A percentile compares a stretch with the other conserved stretches of the same genome.
These are phyloP conservation scores for Aix galericulata DNA, from an alignment of 2,113 vertebrate genomes.

Conservation along the genomic window DNA sequence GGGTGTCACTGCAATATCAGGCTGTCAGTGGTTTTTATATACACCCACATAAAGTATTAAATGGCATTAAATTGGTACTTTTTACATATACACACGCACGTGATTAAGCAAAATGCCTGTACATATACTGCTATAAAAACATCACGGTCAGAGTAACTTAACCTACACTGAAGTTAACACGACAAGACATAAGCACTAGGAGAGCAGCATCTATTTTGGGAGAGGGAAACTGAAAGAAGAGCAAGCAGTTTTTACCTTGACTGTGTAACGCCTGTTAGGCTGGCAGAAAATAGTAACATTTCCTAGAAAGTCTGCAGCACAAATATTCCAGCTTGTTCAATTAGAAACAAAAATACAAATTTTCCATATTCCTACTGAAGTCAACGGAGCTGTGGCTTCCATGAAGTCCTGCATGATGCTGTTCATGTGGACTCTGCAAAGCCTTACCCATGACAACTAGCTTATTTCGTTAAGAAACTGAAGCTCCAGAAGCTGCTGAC, in stretches of 20 bases:
- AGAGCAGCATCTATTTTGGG: background rate
- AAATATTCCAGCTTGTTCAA: fast-evolving
- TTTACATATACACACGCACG: background rate
- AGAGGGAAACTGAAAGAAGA: background rate
- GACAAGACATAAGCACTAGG: background rate
- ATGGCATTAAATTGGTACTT: background rate
- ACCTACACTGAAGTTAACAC: background rate
- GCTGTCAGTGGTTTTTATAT: background rate
- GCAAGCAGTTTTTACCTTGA: background rate
- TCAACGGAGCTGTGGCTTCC: background rate
- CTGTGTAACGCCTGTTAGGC: fast-evolving
- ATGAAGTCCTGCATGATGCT: background rate
- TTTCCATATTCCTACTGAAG: background rate
- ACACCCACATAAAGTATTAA: too few species aligned
- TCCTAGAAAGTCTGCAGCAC: background rate
- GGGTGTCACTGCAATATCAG: background rate
- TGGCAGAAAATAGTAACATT: background rate
- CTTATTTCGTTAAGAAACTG: background rate
- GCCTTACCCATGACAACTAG: fast-evolving
- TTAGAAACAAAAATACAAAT: background rate
- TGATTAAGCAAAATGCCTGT: background rate
- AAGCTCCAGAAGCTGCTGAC: background rate
- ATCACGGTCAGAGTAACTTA: fast-evolving
- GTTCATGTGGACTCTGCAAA: background rate
- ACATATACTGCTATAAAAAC: fast-evolving